phyloP scores from a whole-genome alignment of 2,888 invertebrate species.

The Cancer borealis region DNA sequence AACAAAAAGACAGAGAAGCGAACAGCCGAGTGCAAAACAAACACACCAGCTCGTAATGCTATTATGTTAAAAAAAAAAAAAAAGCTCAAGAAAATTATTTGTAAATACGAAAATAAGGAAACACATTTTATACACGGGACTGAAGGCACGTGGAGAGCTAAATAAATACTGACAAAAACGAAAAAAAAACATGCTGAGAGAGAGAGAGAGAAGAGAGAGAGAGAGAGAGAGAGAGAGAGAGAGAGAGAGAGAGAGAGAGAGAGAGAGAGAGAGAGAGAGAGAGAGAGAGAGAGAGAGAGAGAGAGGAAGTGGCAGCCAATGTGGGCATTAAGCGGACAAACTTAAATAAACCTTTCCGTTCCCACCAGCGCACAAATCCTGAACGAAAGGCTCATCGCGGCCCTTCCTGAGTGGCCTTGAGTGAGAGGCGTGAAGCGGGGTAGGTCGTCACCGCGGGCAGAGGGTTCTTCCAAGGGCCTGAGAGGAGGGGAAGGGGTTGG shows the following conservation, averaged over 20 bases:
- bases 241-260: constrained; percentile 13
- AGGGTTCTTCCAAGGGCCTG: background rate
- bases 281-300: background rate
- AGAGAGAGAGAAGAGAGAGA: background rate
- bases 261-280: constrained; percentile 4
- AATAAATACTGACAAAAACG: background rate
- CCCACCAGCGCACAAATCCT: background rate
- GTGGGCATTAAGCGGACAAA: background rate
- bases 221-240: constrained; percentile 2
- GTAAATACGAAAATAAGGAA: background rate
- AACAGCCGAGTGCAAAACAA: background rate
- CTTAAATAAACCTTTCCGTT: constrained; percentile 1
- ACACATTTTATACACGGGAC: background rate
- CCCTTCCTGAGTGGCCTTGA: background rate
- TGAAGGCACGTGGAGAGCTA: background rate
- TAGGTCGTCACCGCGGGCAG: background rate
- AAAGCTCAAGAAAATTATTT: background rate
- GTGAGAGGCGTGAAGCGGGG: background rate
- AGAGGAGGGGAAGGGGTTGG: background rate
- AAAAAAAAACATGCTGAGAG: background rate
- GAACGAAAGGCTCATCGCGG: background rate
- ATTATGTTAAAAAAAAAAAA: background rate
- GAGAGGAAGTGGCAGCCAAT: background rate
- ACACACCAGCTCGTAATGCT: background rate
- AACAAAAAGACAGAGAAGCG: background rate